These are phyloP conservation scores for Oscheius sp. DNA, from an alignment of 2,888 invertebrate species.

Conservation along the genomic window DNA sequence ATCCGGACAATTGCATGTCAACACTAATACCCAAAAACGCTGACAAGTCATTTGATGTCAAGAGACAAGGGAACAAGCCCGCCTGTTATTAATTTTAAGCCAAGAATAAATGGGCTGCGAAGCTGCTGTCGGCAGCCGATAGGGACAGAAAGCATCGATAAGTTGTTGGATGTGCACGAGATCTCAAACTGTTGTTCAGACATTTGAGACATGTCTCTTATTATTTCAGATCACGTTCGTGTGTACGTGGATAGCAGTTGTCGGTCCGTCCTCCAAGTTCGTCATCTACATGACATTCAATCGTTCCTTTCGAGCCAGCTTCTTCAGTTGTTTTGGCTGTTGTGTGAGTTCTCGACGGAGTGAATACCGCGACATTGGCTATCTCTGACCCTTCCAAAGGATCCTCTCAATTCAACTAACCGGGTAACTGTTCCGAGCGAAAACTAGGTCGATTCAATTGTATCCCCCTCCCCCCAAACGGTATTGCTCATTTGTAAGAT, in stretches of 20 bases:
- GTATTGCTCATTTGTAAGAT: constrained; percentile 12
- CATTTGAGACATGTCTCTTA: too few relatives aligned
- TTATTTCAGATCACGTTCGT: constrained; percentile 58
- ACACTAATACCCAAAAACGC: too few relatives aligned
- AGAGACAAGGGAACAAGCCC: too few relatives aligned
- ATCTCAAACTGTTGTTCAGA: too few relatives aligned
- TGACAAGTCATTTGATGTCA: too few relatives aligned
- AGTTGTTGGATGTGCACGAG: too few relatives aligned
- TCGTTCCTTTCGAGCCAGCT: constrained; percentile 82
- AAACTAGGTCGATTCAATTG: constrained; percentile 12
- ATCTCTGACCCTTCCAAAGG: constrained; percentile 16
- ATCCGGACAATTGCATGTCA: too few relatives aligned
- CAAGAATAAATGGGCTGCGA: too few relatives aligned
- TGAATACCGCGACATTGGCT: constrained; percentile 58
- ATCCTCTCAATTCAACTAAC: neutral
- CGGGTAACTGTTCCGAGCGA: constrained; percentile 7
- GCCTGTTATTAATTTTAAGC: too few relatives aligned
- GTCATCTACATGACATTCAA: constrained; percentile 89
- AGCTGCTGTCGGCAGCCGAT: too few relatives aligned
- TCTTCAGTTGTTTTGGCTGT: constrained; percentile 44
- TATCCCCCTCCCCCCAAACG: neutral
- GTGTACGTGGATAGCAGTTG: constrained; percentile 91
- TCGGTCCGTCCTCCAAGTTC: constrained; percentile 95
- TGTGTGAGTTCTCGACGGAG: constrained; percentile 42
- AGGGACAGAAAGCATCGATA: too few relatives aligned